Evolutionary conservation across 2,888 invertebrate genomes (phyloP), one percentile per base, ranked within the genome.

Genomic region (Erebia ligea): DNA sequence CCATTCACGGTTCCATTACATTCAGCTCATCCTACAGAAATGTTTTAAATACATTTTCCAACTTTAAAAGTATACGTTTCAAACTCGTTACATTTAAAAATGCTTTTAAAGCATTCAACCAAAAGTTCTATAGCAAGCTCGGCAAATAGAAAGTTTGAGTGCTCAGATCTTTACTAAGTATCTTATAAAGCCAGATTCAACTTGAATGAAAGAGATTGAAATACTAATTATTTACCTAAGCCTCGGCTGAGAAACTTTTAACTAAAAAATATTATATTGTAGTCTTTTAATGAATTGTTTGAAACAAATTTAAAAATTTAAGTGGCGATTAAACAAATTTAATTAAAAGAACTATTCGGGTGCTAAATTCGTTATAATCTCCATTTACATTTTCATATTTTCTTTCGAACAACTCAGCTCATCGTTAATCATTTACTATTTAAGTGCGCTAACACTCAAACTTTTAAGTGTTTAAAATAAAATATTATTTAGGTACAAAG

Each of bases 71-170:
- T 62, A 54, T 17, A 19, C 62, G 15, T 62, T 62, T 62, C 62
- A 48, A 62, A 45, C 11, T 21, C 62, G 62, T 62, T 62, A 62
- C 62, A 48, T 62, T 48, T 48, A 62, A 62, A 48, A 62, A 62
- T 45, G 62, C 62, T 62, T 48, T 62, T 45, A 64, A 25, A 64
- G 64, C 64, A 64, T 64, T 50, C 50, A 64, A 64, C 52, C 64
- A 17, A 63, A 54, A 64, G n/a, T 64, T 64, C 52, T 64, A 34
- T 52, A 64, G 64, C 50, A 34, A 40, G 13, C n/a, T 19, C 17
- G 40, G 64, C 40, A 64, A 64, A 64, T 40, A 48, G 42, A 54
- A 54, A 54, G 21, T 64, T 54, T 34, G 63, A 34, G 52, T 52
- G 17, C 52, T 34, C n/a, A 25, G 25, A 50, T 63, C 64, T 64